Evolutionary conservation across 2,113 vertebrate genomes (phyloP), one percentile per base, ranked within the genome.

Genomic region (Gobio gobio): DNA sequence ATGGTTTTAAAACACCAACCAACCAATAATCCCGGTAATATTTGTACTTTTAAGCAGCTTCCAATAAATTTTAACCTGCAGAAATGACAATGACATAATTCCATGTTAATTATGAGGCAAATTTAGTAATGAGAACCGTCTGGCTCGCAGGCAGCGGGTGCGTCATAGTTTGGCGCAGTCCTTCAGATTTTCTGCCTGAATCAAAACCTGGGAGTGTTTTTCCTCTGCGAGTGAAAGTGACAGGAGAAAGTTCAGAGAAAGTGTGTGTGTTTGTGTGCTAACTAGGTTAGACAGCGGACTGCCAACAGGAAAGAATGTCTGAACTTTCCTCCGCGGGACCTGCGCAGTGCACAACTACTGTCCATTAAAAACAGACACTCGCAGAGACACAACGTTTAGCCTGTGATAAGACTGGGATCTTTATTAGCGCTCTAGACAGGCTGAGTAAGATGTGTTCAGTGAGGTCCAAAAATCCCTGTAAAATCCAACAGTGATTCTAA

Each of bases 231-330:
- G 77, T 61, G 33, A 61, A 79, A 63, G 56, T 77, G 75, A 77
- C 75, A 58, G 49, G 49, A 56, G 75, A 77, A 22, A 22, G 75
- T 56, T 77, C 49, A 56, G 49, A 20, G 75, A 56, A 33, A 56
- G 49, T 22, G 75, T 56, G 51, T 20, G 51, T 36, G 49, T 36
- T 36, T 58, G 4, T 77, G 75, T 8, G 75, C 49, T 77, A 56
- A 77, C 49, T 79, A 79, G 77, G 77, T 79, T 79, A 77, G 26
- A 33, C 56, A 45, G 58, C 20, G 1, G 58, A 7, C 78, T 63
- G 78, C 78, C 78, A 80, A 64, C 36, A 80, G 78, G 59, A 80
- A 80, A 47, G 5, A 47, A 64, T 29, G 43, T 59, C 54, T 80
- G 78, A 80, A 64, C 59, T 80, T 80, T 80, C 43, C 58, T 61